Base-by-base conservation (phyloP, 2,797 vertebrate genomes). In the Hoplostethus atlanticus region DNA sequence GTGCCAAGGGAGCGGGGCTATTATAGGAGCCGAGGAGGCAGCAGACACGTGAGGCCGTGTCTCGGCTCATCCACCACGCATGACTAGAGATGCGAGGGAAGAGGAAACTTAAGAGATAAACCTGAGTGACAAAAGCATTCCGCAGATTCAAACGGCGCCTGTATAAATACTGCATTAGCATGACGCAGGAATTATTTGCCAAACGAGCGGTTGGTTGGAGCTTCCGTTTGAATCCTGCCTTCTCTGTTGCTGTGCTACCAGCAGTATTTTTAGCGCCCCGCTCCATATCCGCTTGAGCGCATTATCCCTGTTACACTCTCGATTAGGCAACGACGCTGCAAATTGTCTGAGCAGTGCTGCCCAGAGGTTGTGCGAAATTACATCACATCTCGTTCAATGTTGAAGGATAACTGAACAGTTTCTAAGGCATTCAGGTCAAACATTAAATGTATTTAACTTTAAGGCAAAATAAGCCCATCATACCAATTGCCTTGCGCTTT, bases 1-100 rank as follows among this genome's bases (percentile, higher is more conserved):
- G 74, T 87, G 93, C 95, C 94, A 93, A 69, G 85, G 83, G 83
- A 93, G 91, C 83, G 78, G 75, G 83, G 91, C 91, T 95, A 93
- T 95, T 93, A 93, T 94, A 94, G 93, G 94, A 93, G 90, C 81
- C 81, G 87, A 83, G 89, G 90, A 93, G 92, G 93, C 87, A 80
- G 87, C 85, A 85, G 87, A 92, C 94, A 95, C 94, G 94, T 95
- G 94, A 95, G 91, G 80, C 81, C 71, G 83, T 80, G 89, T 87
- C 90, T 92, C 90, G 80, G 86, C 86, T 91, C 92, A 91, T 93
- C 85, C 79, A 78, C 85, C 71, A 66, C 88, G 86, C 91, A 87
- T 93, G 93, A 92, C 85, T 78, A 38, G 77, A 31, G 77, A 65
- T 54, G 83, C 9, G 48, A 60, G 5, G 28, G 36, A 30, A 54